phyloP scores from a whole-genome alignment of 2,797 vertebrate species.

The Dipus sagitta region DNA sequence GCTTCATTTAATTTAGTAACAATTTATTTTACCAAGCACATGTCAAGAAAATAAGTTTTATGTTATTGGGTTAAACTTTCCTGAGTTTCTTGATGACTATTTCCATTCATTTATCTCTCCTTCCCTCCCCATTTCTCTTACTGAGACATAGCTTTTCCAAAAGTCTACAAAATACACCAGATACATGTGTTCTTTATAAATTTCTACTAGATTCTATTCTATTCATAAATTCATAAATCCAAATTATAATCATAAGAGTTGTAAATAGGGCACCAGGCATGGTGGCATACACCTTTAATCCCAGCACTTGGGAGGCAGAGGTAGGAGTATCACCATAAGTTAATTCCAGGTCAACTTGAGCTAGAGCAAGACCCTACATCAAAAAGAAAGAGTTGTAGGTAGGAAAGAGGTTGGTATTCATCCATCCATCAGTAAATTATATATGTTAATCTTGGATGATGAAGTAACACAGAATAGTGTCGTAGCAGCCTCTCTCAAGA shows the following conservation, averaged over 20 bases:
- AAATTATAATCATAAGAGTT: not conserved
- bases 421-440: not conserved
- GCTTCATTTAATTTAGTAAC: slow-evolving; percentile 38
- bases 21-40: slow-evolving; percentile 41
- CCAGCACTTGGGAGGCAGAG: too few relatives aligned
- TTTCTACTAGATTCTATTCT: not conserved
- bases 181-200: not conserved
- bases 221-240: not conserved
- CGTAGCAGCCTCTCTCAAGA: not conserved
- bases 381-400: not conserved
- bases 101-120: not conserved
- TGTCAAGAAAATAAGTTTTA: slow-evolving; percentile 11
- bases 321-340: too few relatives aligned
- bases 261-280: too few relatives aligned
- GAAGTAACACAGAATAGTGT: not conserved
- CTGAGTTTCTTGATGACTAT: not conserved
- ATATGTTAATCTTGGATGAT: not conserved
- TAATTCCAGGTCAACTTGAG: too few relatives aligned
- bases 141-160: not conserved
- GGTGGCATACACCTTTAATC: too few relatives aligned
- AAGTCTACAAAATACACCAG: not conserved
- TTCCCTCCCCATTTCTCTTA: rapidly evolving
- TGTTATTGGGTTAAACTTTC: not conserved
- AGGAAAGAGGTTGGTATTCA: not conserved
- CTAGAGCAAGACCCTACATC: too few relatives aligned